Percentiles rank a stretch among this genome's conserved stretches.
Conservation (phyloP, 1,140 invertebrate species). For the Homalodisca vitripennis region DNA sequence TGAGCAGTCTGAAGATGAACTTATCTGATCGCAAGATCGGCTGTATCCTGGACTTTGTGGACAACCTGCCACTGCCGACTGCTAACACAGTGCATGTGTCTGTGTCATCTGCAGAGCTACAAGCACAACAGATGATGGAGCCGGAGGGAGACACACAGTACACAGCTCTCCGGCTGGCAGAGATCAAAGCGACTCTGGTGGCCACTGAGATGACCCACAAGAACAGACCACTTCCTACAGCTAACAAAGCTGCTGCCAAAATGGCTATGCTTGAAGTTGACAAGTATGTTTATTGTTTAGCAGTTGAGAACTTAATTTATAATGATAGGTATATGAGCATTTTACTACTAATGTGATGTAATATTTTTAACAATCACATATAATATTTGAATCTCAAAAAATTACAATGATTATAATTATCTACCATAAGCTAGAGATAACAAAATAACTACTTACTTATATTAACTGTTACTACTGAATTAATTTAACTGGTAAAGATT, state of each 20-base stretch:
- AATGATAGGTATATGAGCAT: no score
- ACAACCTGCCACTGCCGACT: slow-evolving; percentile 62
- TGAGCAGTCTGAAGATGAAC: slow-evolving; percentile 73
- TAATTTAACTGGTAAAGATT: no score
- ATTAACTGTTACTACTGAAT: no score
- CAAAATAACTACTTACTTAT: no score
- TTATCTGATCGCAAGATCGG: slow-evolving; percentile 72
- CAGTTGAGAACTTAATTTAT: neutral
- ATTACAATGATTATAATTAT: no score
- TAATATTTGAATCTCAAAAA: no score
- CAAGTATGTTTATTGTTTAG: slow-evolving; percentile 40
- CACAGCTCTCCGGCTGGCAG: slow-evolving; percentile 44
- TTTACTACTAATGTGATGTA: no score
- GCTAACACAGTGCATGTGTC: slow-evolving; percentile 40
- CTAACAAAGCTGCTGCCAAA: slow-evolving; percentile 36
- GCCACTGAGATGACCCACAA: slow-evolving; percentile 43
- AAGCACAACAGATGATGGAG: neutral
- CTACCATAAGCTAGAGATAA: no score
- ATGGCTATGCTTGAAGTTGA: slow-evolving; percentile 41
- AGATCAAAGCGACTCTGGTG: slow-evolving; percentile 50
- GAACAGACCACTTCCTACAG: neutral
- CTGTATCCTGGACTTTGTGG: slow-evolving; percentile 64
- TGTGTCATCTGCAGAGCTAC: slow-evolving; percentile 28
- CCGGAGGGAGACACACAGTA: slow-evolving; percentile 2
- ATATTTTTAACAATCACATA: no score